A percentile compares a stretch with the other conserved stretches of the same genome.
phyloP scores from a whole-genome alignment of 2,113 vertebrate genomes.

The Climacteris rufus region DNA sequence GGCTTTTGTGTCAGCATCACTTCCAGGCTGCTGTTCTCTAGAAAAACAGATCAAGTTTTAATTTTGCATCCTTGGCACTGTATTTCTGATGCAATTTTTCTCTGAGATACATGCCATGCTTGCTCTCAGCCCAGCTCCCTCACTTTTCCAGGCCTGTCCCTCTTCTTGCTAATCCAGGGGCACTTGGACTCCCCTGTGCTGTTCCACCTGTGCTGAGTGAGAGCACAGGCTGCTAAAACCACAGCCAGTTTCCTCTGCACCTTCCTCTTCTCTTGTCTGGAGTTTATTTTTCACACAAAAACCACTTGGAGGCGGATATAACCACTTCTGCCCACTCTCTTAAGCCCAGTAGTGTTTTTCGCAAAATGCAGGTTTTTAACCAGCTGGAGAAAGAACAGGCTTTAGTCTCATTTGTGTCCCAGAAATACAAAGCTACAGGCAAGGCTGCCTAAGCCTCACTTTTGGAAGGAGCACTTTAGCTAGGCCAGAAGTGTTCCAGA shows the following conservation, averaged over 20 bases:
- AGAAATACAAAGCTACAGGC: neutral
- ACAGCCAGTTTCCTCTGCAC: neutral
- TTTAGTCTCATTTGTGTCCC: neutral
- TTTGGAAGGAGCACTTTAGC: neutral
- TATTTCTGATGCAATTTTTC: neutral
- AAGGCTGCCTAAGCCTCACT: neutral
- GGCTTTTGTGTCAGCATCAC: neutral
- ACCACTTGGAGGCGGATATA: neutral
- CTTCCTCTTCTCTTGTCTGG: neutral
- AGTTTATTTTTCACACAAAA: neutral
- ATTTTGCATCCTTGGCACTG: neutral
- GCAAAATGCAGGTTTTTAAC: neutral
- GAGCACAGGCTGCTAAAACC: neutral
- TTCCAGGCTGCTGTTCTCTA: neutral
- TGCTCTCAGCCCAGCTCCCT: neutral
- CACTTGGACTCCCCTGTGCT: neutral
- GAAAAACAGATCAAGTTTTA: neutral
- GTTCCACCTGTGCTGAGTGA: neutral
- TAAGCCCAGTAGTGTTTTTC: neutral
- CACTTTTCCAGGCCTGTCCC: neutral
- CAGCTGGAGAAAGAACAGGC: neutral
- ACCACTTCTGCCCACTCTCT: neutral
- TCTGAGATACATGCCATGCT: fast-evolving
- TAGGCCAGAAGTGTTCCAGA: neutral
- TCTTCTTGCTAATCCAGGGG: neutral